These are phyloP conservation scores for Phyllostomus hastatus DNA, from an alignment of 2,113 vertebrate genomes.

Conservation along the genomic window DNA sequence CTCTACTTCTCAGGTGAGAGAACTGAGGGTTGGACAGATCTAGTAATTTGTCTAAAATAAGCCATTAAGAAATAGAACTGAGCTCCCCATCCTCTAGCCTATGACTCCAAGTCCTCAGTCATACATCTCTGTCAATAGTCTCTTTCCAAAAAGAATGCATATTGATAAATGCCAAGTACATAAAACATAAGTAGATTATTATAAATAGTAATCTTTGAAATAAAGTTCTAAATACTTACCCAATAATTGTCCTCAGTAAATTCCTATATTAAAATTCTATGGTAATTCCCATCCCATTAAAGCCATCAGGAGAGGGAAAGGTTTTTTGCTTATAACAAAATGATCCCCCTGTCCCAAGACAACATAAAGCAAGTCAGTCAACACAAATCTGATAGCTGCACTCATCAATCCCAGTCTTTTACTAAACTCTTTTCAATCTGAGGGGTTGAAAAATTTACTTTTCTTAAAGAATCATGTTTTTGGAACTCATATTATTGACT, in stretches of 20 bases:
- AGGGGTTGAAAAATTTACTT: slow-evolving; percentile 11
- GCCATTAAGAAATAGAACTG: not conserved
- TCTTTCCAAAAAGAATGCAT: not conserved
- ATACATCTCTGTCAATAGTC: not conserved
- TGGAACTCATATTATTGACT: slow-evolving; percentile 32
- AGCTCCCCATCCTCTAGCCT: not conserved
- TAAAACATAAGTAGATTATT: not conserved
- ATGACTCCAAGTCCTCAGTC: not conserved
- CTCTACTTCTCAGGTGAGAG: not conserved
- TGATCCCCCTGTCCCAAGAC: not conserved
- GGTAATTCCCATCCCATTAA: slow-evolving; percentile 17
- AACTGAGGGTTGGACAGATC: not conserved
- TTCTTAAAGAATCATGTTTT: slow-evolving; percentile 37
- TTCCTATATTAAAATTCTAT: not conserved
- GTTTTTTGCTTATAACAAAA: slow-evolving; percentile 59
- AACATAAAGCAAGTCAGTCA: slow-evolving; percentile 14
- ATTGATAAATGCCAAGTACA: not conserved
- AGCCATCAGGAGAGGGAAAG: not conserved
- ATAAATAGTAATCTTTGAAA: not conserved
- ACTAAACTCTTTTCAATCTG: slow-evolving; percentile 5
- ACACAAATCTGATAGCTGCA: slow-evolving; percentile 25
- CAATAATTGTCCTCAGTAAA: not conserved
- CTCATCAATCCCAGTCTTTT: not conserved
- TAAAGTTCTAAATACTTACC: not conserved
- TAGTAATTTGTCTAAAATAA: not conserved